Base-by-base conservation (phyloP, 2,797 vertebrate species). In the Gouania willdenowi region DNA sequence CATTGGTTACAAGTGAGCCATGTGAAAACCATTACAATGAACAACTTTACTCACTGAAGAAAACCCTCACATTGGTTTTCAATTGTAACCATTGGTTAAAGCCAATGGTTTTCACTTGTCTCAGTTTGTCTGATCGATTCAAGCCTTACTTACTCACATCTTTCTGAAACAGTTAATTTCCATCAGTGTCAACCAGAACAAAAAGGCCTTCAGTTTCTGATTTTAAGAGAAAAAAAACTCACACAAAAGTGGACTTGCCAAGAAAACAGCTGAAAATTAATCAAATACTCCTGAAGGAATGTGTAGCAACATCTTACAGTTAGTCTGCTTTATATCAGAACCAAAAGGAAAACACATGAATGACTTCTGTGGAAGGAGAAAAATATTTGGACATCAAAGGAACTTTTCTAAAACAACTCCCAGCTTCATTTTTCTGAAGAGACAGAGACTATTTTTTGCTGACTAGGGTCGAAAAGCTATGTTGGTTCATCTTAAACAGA, bases 81-180 rank as follows among this genome's bases (percentile, higher is more conserved):
- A n/a, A n/a, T n/a, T n/a, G n/a, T n/a, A n/a, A n/a, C n/a, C n/a
- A n/a, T n/a, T n/a, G n/a, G n/a, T n/a, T n/a, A n/a, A n/a, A n/a
- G n/a, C n/a, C n/a, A n/a, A n/a, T n/a, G n/a, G n/a, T n/a, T n/a
- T n/a, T n/a, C n/a, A n/a, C n/a, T n/a, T n/a, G n/a, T n/a, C n/a
- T n/a, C n/a, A n/a, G n/a, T n/a, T n/a, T n/a, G 29, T 10, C 1
- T 19, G 56, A 51, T 46, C 38, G 38, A 55, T 31, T 72, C 55
- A 40, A 61, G 71, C 38, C 13, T 83, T 76, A 82, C 64, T 79
- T 75, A 82, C 64, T 79, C 75, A 66, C 39, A 58, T 56, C 61
- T 75, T 67, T 63, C 74, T 64, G 39, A 61, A 17, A 66, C 19
- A 40, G 51, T 67, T 67, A 44, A 46, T n/a, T n/a, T n/a, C n/a